These are phyloP conservation scores for Paradoxurus hermaphroditus DNA, from an alignment of 2,113 vertebrate species.

Conservation along the genomic window DNA sequence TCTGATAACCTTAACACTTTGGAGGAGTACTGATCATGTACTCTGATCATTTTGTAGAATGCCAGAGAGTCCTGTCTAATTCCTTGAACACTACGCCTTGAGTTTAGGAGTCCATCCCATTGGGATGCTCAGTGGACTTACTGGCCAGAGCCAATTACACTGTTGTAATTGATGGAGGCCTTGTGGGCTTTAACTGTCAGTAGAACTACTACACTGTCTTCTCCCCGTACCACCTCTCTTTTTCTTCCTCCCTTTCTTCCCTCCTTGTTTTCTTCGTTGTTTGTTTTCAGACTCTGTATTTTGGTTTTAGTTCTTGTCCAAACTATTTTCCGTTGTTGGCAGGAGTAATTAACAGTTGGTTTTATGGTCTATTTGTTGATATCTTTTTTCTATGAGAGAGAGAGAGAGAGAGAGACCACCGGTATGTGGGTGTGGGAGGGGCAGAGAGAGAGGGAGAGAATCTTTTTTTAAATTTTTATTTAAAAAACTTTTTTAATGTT, in stretches of 20 bases:
- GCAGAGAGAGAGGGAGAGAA: too few species aligned
- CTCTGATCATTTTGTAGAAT: background rate
- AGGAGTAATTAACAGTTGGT: background rate
- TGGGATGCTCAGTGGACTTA: background rate
- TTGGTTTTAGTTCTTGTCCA: background rate
- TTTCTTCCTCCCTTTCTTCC: background rate
- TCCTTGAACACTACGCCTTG: background rate
- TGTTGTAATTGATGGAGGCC: background rate
- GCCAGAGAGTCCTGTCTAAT: background rate
- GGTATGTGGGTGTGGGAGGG: too few species aligned
- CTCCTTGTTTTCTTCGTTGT: background rate
- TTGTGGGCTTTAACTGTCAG: background rate
- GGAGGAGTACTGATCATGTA: background rate
- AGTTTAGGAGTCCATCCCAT: background rate
- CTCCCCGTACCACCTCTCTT: background rate
- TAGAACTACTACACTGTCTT: background rate
- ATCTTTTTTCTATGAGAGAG: background rate
- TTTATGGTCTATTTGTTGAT: background rate
- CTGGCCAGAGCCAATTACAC: background rate
- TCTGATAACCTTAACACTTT: background rate
- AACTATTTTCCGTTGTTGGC: background rate
- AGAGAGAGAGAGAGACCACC: too few species aligned
- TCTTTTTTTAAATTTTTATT: too few species aligned
- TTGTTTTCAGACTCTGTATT: background rate
- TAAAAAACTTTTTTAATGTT: too few species aligned